Percentiles rank a stretch among this genome's conserved stretches.
Conservation (phyloP, 2,888 invertebrate genomes). For the Piscicola geometra region DNA sequence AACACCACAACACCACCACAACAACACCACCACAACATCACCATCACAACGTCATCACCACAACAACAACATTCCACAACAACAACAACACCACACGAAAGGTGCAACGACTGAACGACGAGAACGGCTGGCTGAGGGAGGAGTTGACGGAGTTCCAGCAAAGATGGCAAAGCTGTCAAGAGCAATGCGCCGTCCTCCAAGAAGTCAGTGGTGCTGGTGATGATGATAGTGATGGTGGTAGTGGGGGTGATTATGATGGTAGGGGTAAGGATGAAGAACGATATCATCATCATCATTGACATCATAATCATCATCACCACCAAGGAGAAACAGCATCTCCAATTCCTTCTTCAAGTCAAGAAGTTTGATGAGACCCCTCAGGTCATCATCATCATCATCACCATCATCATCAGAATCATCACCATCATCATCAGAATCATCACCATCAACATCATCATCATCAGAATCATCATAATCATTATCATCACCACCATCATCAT, state of each 20-base stretch:
- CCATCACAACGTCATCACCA: too few relatives aligned
- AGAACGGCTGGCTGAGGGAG: constrained; percentile 25
- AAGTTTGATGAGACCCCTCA: constrained; percentile 30
- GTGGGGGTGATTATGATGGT: too few relatives aligned
- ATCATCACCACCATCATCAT: constrained; percentile 20
- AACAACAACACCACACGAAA: too few relatives aligned
- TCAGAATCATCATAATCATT: constrained; percentile 12
- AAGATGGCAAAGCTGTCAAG: constrained; percentile 33
- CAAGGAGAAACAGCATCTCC: constrained; percentile 27
- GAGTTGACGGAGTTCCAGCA: constrained; percentile 32
- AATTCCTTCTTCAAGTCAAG: constrained; percentile 29
- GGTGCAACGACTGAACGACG: constrained; percentile 7
- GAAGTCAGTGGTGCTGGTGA: neutral
- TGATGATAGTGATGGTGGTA: neutral
- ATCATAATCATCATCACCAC: too few relatives aligned
- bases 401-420: neutral
- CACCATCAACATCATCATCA: neutral
- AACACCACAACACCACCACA: too few relatives aligned
- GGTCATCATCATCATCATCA: neutral
- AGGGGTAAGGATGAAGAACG: too few relatives aligned
- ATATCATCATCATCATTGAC: too few relatives aligned
- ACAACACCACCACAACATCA: too few relatives aligned
- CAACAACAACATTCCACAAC: too few relatives aligned
- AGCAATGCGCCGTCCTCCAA: constrained; percentile 25
- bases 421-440: neutral